Evolutionary conservation across 37 sponge, comb jelly and placozoan genomes (phyloP), one percentile per base, ranked within the genome.

Genomic region (Cliona cf. orientalis): DNA sequence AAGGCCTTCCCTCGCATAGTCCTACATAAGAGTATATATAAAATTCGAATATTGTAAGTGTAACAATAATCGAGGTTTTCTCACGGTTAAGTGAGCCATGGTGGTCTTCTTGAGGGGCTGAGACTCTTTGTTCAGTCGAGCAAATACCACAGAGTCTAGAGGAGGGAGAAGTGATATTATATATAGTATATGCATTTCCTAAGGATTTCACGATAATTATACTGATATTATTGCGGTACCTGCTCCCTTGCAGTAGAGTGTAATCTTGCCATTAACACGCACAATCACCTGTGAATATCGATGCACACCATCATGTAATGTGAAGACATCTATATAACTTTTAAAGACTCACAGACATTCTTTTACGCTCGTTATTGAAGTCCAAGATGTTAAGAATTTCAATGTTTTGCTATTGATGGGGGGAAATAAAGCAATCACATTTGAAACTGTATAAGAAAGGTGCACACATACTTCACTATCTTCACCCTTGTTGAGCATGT

Each of bases 331-430:
- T n/a, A n/a, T n/a, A n/a, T n/a, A n/a, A n/a, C n/a, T 34, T 21
- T 22, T 33, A 28, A 3, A 19, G n/a, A 78, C 90, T 89, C 42
- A 98, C 94, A 19, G 97, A 96, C 99, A 98, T 98, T 37, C 99
- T 95, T 91, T 98, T 98, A 12, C 99, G 42, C 55, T 91, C 97
- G 63, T 98, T 98, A 70, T 98, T 94, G 78, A 98, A 98, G 63
- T 98, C 99, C 72, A 98, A 80, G 25, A 96, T 91, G 58, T 87
- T 79, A 40, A 98, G 72, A 17, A 96, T 36, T 56, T 96, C 91
- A 76, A 85, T 91, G 63, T 88, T 72, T 34, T 84, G 71, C 78
- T 85, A 28, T n/a, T n/a, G n/a, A n/a, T n/a, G n/a, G n/a, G n/a
- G n/a, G n/a, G n/a, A n/a, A n/a, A n/a, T n/a, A n/a, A n/a, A n/a